Evolutionary conservation across 2,797 vertebrate species (phyloP), one percentile per base, ranked within the genome.

Genomic region (Smutsia gigantea): DNA sequence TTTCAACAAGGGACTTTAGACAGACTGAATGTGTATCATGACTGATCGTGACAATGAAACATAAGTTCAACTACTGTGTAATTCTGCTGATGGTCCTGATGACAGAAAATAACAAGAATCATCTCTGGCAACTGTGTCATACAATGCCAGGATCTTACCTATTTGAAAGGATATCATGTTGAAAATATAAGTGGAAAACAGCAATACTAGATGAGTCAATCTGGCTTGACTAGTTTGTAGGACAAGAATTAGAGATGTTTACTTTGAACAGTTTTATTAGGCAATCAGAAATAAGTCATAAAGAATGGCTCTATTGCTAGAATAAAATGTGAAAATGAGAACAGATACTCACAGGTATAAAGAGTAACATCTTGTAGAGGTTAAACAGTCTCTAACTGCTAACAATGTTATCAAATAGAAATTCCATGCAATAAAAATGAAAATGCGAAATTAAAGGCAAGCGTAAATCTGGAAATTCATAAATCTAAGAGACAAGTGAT

Each of bases 401-500:
- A 79, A 78, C 17, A 61, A 88, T 46, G 82, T n/a, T 87, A 72
- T 46, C 63, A 84, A 90, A 91, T 18, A 57, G 53, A 87, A 90
- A 55, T 93, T 84, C 74, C 51, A 72, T 63, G 85, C 51, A 59
- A 68, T 61, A 55, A 87, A 93, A 96, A 77, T 61, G 6, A 93
- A 91, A 96, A 97, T 18, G 14, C 87, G 89, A 94, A 94, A 94
- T 78, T 61, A 72, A 95, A 95, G 42, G 13, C 7, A 92, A 92
- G 37, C 13, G 37, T 94, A 74, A 92, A 71, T 81, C 71, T 68
- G 15, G 19, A 88, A 84, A 97, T 53, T 57, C 7, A 34, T 90
- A 59, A 46, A 69, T 57, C 4, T 87, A 78, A 75, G 59, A 86
- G 68, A 2, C 31, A 97, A 93, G 59, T 57, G 49, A 87, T 2